Evolutionary conservation across 2,888 invertebrate species (phyloP), one percentile per base, ranked within the genome.

Genomic region (Acleris literana): DNA sequence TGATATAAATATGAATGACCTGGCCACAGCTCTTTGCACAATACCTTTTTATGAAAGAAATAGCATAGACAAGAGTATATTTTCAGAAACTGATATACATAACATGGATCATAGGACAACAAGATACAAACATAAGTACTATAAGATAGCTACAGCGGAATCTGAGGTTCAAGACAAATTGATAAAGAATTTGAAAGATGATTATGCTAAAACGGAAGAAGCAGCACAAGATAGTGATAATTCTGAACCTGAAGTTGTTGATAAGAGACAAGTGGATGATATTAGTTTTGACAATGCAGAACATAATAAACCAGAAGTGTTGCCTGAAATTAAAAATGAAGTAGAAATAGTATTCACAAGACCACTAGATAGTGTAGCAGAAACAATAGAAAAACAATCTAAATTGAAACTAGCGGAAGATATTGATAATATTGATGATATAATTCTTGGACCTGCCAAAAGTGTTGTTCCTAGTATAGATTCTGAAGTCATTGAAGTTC

Each of bases 1-100:
- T 72, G 85, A 90, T 20, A 86, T 92, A 4, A 81, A 92, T 68
- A 87, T 87, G 82, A 85, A 88, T 53, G 83, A 80, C 20, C 79
- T 93, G 0, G 79, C 83, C n/a, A 68, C 78, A 25, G 90, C 88
- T 18, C 71, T 93, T 1, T 85, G 81, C 9, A 85, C 90, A 5
- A 80, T 92, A 71, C 90, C 93, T 48, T 93, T 93, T 72, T 84
- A 87, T 71, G 84, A 91, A 78, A 82, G 93, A 74, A 92, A 89
- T 72, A 71, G 74, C 25, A 79, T 92, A 59, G 82, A 90, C 18
- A 73, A 74, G 66, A 70, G 75, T 0, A 68, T 83, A 43, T 93
- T 92, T 63, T 85, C 73, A 68, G 82, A 88, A 78, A 81, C 75
- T 49, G 93, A 93, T 62, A 75, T 88, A 20, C 69, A 82, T 4